These are phyloP conservation scores for Diplogasteroides magnus DNA, from an alignment of 1,140 invertebrate species.

Conservation along the genomic window DNA sequence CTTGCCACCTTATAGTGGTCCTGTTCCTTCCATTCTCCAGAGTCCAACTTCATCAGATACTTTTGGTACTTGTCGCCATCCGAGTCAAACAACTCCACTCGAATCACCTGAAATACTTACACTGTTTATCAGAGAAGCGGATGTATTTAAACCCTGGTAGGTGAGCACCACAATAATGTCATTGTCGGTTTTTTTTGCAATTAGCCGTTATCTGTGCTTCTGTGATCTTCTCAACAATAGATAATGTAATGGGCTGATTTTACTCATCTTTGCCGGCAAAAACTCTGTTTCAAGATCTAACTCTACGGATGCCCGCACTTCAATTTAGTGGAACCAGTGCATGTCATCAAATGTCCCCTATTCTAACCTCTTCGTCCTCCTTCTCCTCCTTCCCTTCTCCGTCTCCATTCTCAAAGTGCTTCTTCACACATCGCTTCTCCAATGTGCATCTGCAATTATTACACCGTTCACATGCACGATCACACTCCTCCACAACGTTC, in stretches of 20 bases:
- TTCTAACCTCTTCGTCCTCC: neutral
- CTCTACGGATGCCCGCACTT: too few species aligned
- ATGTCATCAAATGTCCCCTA: too few species aligned
- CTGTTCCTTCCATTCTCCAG: conserved; percentile 29
- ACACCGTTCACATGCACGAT: too few species aligned
- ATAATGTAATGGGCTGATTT: too few species aligned
- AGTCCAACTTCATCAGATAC: conserved; percentile 28
- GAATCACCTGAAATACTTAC: neutral
- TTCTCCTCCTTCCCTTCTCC: neutral
- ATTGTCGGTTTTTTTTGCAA: neutral
- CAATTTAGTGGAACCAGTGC: too few species aligned
- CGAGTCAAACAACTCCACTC: conserved; percentile 19
- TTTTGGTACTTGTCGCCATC: conserved; percentile 34
- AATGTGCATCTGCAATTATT: neutral
- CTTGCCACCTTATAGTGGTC: conserved; percentile 33
- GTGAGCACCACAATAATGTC: too few species aligned
- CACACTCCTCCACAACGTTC: too few species aligned
- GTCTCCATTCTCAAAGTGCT: neutral
- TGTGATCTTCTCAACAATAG: conserved; percentile 6
- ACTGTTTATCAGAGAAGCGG: conserved; percentile 4
- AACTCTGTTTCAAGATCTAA: too few species aligned
- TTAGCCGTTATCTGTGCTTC: conserved; percentile 3
- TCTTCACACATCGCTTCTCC: neutral
- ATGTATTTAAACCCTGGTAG: too few species aligned
- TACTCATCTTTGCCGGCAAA: too few species aligned